phyloP scores from a whole-genome alignment of 2,113 vertebrate genomes.

The Atlantisia rogersi region DNA sequence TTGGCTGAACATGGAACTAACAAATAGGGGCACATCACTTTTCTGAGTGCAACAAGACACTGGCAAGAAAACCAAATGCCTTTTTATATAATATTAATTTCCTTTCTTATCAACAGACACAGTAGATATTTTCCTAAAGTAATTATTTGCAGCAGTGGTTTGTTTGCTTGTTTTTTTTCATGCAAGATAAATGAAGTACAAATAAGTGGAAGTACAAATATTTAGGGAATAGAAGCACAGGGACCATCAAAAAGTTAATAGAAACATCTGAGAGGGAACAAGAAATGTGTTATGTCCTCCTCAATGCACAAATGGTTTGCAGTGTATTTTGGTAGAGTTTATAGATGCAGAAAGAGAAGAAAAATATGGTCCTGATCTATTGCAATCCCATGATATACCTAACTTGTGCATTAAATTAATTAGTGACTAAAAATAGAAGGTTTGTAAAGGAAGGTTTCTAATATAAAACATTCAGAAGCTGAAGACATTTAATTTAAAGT shows the following conservation, averaged over 20 bases:
- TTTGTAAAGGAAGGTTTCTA: constrained; percentile 38
- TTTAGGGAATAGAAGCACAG: not conserved
- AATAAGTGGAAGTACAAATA: constrained; percentile 27
- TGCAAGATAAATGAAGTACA: not conserved
- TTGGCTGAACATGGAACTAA: not conserved
- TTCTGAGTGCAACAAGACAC: not conserved
- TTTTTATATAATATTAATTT: not conserved
- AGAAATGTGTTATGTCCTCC: not conserved
- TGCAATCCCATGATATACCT: constrained; percentile 27
- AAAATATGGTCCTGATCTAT: constrained; percentile 14
- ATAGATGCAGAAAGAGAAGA: constrained; percentile 3
- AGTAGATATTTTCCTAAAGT: not conserved
- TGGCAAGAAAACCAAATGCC: not conserved
- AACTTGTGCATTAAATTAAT: constrained; percentile 41
- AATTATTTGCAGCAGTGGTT: not conserved
- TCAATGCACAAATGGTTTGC: not conserved
- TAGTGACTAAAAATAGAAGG: constrained; percentile 41
- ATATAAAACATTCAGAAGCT: constrained; percentile 44
- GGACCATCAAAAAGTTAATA: not conserved
- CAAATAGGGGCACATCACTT: not conserved
- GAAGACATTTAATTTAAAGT: constrained; percentile 61
- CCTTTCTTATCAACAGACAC: not conserved
- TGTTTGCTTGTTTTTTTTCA: not conserved
- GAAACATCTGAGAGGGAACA: not conserved
- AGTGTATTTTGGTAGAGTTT: not conserved